Base-by-base conservation (phyloP, 2,797 vertebrate genomes). In the Sebastes reedi region DNA sequence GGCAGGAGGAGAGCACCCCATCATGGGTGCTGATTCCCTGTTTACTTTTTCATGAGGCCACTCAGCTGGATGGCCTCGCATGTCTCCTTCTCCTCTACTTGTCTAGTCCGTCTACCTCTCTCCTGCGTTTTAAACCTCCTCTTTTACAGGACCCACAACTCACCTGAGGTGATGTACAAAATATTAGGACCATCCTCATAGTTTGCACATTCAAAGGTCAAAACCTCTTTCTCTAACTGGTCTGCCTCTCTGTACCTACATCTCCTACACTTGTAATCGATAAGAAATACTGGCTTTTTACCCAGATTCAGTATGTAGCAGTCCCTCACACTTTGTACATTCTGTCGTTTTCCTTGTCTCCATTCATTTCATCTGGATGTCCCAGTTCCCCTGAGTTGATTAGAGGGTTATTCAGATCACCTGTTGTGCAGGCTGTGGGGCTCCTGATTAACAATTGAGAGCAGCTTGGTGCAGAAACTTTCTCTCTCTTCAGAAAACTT, bases 11-110 rank as follows among this genome's bases (percentile, higher is more conserved):
- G 73, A 87, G 60, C 82, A 65, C 75, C 88, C 85, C 75, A 71
- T 88, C 81, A 75, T 87, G 75, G 91, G 60, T 95, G 85, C 86
- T 86, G 84, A 91, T 92, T 92, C 92, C 86, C 87, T 91, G 67
- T 91, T 95, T 89, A 94, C 82, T 93, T 91, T 94, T 95, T 95
- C 61, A 95, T 95, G 90, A 95, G 85, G 87, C 74, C 78, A 64
- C 81, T 89, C 82, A 72, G 72, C 74, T 83, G 72, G 69, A 72
- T 77, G 79, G 50, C 79, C 75, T 75, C 61, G n/a, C 39, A 61
- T 32, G 60, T 56, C 79, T 59, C 46, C 70, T 73, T 50, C 64
- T 64, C 24, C 59, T 82, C 50, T 16, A 18, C 76, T 36, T 14
- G 29, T 39, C 68, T 64, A 27, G 69, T 75, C 24, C 24, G 4